Percentiles rank a stretch among this genome's conserved stretches.
Conservation (phyloP, 1,140 invertebrate genomes). For the Brachionus sp. region DNA sequence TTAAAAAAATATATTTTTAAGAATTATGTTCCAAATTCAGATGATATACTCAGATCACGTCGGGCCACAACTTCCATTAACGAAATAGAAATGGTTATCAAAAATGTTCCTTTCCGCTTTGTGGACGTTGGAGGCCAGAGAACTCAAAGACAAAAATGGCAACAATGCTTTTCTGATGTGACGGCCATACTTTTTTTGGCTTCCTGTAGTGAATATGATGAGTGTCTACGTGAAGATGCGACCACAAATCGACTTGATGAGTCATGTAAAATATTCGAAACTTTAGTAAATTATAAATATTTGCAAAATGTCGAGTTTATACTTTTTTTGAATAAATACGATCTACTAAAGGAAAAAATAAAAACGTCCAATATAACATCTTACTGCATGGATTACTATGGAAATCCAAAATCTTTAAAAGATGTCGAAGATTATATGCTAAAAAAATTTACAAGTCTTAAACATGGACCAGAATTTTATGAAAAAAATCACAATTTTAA, state of each 20-base stretch:
- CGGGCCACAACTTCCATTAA: constrained; percentile 92
- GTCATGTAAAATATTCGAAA: constrained; percentile 63
- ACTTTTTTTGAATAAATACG: constrained; percentile 62
- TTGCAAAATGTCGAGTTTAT: constrained; percentile 63
- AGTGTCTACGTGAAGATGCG: constrained; percentile 90
- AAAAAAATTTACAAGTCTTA: not conserved
- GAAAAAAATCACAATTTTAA: not conserved
- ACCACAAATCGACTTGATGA: constrained; percentile 63
- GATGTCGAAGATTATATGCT: constrained; percentile 16
- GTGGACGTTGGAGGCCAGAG: constrained; percentile 76
- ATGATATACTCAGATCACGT: constrained; percentile 84
- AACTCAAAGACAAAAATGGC: constrained; percentile 92
- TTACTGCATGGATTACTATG: constrained; percentile 65
- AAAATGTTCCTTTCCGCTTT: constrained; percentile 55
- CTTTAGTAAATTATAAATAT: constrained; percentile 63
- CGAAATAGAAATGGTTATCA: constrained; percentile 86
- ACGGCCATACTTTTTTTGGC: constrained; percentile 71
- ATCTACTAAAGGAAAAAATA: constrained; percentile 63
- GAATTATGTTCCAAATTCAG: constrained; percentile 72
- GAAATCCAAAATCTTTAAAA: constrained; percentile 52
- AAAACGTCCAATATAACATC: constrained; percentile 60
- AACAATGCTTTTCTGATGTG: constrained; percentile 92
- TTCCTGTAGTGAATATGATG: constrained; percentile 75
- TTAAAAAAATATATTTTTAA: not conserved
- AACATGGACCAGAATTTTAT: not conserved